phyloP scores from a whole-genome alignment of 2,797 vertebrate species.

The Macroramphosus scolopax region DNA sequence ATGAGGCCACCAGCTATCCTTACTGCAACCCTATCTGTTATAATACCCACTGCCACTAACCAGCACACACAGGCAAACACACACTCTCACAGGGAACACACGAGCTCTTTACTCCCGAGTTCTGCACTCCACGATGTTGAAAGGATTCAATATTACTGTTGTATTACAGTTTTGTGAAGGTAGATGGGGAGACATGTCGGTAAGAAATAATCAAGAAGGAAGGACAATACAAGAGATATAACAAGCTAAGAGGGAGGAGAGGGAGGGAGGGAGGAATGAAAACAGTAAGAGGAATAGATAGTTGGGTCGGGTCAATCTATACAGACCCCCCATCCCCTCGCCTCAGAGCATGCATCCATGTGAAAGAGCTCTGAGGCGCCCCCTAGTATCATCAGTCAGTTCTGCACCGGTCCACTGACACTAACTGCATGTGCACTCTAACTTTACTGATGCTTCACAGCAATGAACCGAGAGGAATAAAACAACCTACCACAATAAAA shows the following conservation, averaged over 20 bases:
- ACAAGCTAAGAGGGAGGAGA: too few species aligned
- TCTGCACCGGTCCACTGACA: not conserved
- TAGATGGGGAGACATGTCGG: too few species aligned
- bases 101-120: too few species aligned
- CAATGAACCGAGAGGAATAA: too few species aligned
- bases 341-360: too few species aligned
- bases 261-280: too few species aligned
- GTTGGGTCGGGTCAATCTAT: not conserved
- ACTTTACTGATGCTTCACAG: conserved; percentile 7
- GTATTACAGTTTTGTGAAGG: too few species aligned
- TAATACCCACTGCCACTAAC: conserved; percentile 66
- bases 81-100: not conserved
- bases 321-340: not conserved
- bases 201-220: too few species aligned
- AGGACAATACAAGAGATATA: too few species aligned
- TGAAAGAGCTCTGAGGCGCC: conserved; percentile 8
- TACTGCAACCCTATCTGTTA: conserved; percentile 53
- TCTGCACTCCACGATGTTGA: too few species aligned
- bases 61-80: conserved; percentile 17
- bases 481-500: too few species aligned
- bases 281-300: not conserved
- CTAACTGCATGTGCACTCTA: conserved; percentile 3
- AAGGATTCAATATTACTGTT: too few species aligned
- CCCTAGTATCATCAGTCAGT: conserved; percentile 16
- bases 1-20: conserved; percentile 47